Percentiles rank a stretch among this genome's conserved stretches.
phyloP scores from a whole-genome alignment of 2,888 invertebrate genomes.

The Vesta saturnalis region DNA sequence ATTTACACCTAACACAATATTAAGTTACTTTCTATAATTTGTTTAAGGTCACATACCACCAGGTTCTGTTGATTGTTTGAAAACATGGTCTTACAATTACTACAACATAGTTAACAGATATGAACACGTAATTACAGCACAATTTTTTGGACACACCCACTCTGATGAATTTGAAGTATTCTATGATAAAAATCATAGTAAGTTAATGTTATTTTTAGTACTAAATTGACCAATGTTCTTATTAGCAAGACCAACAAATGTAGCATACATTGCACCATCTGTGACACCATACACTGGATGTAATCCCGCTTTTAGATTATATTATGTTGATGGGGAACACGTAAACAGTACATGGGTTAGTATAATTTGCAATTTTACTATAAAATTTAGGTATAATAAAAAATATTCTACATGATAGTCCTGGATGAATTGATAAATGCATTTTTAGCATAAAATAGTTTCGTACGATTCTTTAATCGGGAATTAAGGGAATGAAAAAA shows the following conservation, averaged over 20 bases:
- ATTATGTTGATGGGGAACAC: conserved; percentile 93
- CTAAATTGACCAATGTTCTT: conserved; percentile 39
- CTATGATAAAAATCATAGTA: conserved; percentile 83
- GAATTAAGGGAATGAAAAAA: no score
- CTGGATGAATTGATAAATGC: no score
- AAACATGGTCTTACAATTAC: conserved; percentile 95
- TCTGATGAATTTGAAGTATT: conserved; percentile 94
- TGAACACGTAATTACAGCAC: conserved; percentile 87
- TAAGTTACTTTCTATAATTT: neutral
- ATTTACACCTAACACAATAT: neutral
- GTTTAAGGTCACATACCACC: conserved; percentile 90
- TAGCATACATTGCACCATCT: conserved; percentile 93
- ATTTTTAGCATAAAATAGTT: no score
- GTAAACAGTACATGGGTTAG: conserved; percentile 79
- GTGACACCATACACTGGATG: conserved; percentile 92
- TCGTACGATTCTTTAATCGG: no score
- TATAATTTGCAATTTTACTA: conserved; percentile 20
- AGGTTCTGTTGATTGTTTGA: conserved; percentile 90
- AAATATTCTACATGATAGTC: no score
- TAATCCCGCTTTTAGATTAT: conserved; percentile 95
- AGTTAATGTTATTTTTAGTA: conserved; percentile 50
- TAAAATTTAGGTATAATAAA: neutral
- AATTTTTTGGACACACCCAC: conserved; percentile 95
- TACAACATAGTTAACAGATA: conserved; percentile 88
- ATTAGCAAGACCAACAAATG: conserved; percentile 78